A percentile compares a stretch with the other conserved stretches of the same genome.
Conservation (phyloP, 2,113 vertebrate genomes). For the Mandrillus leucophaeus region DNA sequence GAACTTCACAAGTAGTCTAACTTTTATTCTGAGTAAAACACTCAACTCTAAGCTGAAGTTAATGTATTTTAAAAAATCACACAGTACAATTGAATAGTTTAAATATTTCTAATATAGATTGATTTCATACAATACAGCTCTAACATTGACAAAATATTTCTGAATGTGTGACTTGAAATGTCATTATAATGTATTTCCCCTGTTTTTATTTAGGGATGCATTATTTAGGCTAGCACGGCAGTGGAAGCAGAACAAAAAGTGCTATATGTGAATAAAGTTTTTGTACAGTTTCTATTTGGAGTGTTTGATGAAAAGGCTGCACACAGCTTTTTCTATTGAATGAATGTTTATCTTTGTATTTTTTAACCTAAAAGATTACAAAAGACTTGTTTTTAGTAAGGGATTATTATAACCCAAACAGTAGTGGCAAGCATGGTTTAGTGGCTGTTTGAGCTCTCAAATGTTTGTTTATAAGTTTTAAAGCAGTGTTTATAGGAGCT, state of each 20-base stretch:
- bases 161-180: not conserved
- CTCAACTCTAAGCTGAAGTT: not conserved
- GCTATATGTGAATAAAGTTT: not conserved
- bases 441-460: not conserved
- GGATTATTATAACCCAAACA: not conserved
- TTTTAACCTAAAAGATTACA: not conserved
- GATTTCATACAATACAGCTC: not conserved
- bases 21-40: not conserved
- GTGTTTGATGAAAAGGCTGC: not conserved
- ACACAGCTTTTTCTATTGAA: not conserved
- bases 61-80: not conserved
- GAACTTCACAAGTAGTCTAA: not conserved
- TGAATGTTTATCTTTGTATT: not conserved
- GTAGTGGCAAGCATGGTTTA: not conserved
- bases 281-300: not conserved
- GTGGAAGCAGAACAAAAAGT: not conserved
- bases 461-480: not conserved
- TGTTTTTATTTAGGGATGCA: not conserved
- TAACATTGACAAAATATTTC: not conserved
- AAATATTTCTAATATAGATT: not conserved
- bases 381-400: not conserved
- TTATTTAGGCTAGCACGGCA: not conserved
- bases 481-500: not conserved
- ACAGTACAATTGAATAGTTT: not conserved
- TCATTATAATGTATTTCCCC: not conserved